phyloP scores from a whole-genome alignment of 2,797 vertebrate species.

The Galagoides demidoff region DNA sequence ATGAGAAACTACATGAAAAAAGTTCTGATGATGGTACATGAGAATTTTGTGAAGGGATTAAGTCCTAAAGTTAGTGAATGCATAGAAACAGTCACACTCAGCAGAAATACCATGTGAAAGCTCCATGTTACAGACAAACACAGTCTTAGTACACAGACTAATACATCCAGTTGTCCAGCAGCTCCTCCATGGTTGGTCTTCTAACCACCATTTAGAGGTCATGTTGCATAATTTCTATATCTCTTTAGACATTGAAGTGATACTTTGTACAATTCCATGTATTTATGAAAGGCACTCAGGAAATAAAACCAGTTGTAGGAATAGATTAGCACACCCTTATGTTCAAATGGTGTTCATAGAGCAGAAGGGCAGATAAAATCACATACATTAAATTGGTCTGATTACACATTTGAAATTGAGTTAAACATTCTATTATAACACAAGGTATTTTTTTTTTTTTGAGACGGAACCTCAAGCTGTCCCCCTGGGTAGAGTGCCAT shows the following conservation, averaged over 20 bases:
- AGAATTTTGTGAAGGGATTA: conserved; percentile 29
- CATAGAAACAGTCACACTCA: not conserved
- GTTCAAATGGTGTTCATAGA: not conserved
- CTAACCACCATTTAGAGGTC: not conserved
- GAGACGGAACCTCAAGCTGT: too few relatives aligned
- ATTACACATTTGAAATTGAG: not conserved
- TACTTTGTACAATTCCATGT: not conserved
- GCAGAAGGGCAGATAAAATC: not conserved
- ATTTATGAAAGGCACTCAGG: not conserved
- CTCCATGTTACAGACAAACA: not conserved
- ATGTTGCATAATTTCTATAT: not conserved
- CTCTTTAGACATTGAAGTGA: not conserved
- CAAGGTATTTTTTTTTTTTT: too few relatives aligned
- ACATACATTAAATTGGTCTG: not conserved
- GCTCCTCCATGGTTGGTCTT: not conserved
- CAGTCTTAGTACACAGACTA: not conserved
- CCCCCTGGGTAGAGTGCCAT: too few relatives aligned
- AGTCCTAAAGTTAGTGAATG: not conserved
- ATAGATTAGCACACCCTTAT: not conserved
- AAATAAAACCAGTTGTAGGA: not conserved
- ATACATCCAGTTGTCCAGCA: not conserved
- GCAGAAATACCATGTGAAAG: conserved; percentile 13
- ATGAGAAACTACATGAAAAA: conserved; percentile 44
- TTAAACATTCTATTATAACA: not conserved
- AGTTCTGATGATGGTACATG: not conserved